These are phyloP conservation scores for Sitodiplosis mosellana DNA, from an alignment of 1,140 invertebrate genomes.

Conservation along the genomic window DNA sequence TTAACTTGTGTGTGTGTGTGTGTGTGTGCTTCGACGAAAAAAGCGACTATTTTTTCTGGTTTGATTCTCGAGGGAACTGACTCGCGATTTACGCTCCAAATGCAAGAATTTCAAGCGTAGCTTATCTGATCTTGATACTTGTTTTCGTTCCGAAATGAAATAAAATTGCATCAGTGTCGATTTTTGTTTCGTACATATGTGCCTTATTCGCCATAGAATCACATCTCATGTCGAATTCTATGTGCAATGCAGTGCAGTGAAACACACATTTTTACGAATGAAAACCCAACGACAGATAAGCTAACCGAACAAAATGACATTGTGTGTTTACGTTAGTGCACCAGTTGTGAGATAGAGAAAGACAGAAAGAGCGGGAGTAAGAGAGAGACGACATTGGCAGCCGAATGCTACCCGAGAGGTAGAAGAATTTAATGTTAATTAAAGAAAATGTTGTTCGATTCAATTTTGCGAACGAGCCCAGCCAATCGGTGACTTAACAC, in stretches of 20 bases:
- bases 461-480: too few relatives aligned
- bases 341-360: too few relatives aligned
- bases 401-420: too few relatives aligned
- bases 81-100: not conserved
- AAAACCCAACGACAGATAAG: not conserved
- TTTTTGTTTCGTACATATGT: slow-evolving; percentile 17
- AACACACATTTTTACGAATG: slow-evolving; percentile 6
- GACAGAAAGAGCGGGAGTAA: too few relatives aligned
- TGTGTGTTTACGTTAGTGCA: too few relatives aligned
- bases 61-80: slow-evolving; percentile 1
- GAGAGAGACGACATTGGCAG: too few relatives aligned
- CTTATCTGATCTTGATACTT: slow-evolving; percentile 6
- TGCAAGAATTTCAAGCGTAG: too few relatives aligned
- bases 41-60: slow-evolving; percentile 1
- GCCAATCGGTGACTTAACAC: too few relatives aligned
- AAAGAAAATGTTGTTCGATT: too few relatives aligned
- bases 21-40: slow-evolving; percentile 1
- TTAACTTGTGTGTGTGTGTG: slow-evolving; percentile 4
- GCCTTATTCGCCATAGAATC: not conserved
- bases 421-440: too few relatives aligned
- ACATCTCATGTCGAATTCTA: too few relatives aligned
- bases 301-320: too few relatives aligned
- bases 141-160: slow-evolving; percentile 12
- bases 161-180: slow-evolving; percentile 1
- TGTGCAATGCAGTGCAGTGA: not conserved